Evolutionary conservation across 2,797 vertebrate genomes (phyloP).

Genomic region (Parauchenoglanis punctatus): DNA sequence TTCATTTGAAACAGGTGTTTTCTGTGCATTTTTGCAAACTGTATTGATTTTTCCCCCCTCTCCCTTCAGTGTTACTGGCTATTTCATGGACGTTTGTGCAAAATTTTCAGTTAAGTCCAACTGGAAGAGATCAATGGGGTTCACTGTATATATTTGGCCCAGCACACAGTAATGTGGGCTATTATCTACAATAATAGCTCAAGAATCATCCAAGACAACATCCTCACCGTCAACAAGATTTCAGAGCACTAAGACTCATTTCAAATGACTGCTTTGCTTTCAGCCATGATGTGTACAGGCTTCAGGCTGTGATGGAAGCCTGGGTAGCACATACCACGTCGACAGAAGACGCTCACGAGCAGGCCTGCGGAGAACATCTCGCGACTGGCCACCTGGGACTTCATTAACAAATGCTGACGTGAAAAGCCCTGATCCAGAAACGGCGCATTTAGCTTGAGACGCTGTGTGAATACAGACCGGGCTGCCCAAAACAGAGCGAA

Average conservation of each 20-base stretch:
- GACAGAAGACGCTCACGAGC: background rate
- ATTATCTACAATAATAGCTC: background rate
- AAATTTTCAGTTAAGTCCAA: background rate
- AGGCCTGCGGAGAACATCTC: background rate
- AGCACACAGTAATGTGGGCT: background rate
- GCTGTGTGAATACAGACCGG: slow-evolving; percentile 21
- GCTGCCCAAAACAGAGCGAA: slow-evolving; percentile 9
- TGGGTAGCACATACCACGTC: background rate
- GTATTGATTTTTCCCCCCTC: background rate
- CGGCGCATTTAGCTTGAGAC: slow-evolving; percentile 3
- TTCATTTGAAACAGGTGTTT: background rate
- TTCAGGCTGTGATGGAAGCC: background rate
- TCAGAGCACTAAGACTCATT: background rate
- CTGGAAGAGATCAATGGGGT: no score
- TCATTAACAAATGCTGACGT: slow-evolving; percentile 36
- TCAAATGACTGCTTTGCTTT: background rate
- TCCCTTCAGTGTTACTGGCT: background rate
- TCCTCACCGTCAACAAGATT: background rate
- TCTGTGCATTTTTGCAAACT: background rate
- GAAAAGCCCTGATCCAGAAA: slow-evolving; percentile 35
- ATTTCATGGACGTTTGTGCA: background rate
- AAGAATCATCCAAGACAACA: no score
- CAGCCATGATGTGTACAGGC: background rate
- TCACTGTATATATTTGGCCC: background rate
- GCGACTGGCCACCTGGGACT: slow-evolving; percentile 16